Base-by-base conservation (phyloP, 2,797 vertebrate species). In the Enteromius mattozi region DNA sequence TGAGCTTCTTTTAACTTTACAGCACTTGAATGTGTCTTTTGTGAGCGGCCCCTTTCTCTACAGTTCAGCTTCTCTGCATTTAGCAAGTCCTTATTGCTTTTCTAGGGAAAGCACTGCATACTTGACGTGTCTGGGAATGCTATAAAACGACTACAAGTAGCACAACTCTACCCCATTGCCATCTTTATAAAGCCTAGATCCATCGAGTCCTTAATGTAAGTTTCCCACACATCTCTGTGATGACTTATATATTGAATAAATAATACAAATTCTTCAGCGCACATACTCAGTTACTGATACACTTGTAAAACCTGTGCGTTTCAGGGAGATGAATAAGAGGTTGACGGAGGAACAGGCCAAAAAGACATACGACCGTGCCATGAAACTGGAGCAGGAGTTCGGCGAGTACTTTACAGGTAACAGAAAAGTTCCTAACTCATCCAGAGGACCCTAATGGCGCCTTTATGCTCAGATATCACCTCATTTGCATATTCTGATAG, bases 341-440 rank as follows among this genome's bases (percentile, higher is more conserved):
- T 95, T 99, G 88, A 97, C 98, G 30, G 97, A 99, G 86, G 98
- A 99, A 69, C 98, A 99, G 95, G 98, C 97, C 21, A 98, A 94
- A 94, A 99, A 99, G 94, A 99, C 96, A 0, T 98, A 96, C 0
- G 97, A 99, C 86, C 94, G 97, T 91, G 97, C 97, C 75, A 92
- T 97, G 94, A 99, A 97, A 93, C 93, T 99, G 94, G 98, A 99
- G 94, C 97, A 98, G 95, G 98, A 99, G 96, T 99, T 99, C 93
- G 97, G 97, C 84, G 97, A 99, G 92, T 98, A 95, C 94, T 99
- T 99, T 94, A 98, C 98, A 97, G 98, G 98, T 99, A 95, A 86
- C 69, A 19, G 68, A 14, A n/a, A 56, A n/a, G 54, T 69, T 42
- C 30, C 6, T 17, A 83, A 82, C 66, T 10, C 17, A 35, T 45